Percentiles rank a stretch among this genome's conserved stretches.
Conservation (phyloP, 2,113 vertebrate species). For the Xiphias gladius region DNA sequence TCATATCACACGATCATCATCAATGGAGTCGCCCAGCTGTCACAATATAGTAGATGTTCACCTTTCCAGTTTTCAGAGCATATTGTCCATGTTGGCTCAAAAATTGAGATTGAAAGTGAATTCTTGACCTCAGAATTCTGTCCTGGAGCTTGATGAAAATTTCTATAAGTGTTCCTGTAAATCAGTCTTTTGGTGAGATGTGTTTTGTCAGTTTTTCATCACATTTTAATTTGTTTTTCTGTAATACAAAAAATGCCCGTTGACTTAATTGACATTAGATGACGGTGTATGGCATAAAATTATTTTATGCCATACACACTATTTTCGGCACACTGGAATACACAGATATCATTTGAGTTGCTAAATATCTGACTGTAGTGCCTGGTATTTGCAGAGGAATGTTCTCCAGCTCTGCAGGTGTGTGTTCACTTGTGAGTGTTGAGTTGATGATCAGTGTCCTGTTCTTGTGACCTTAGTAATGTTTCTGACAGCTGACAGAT, state of each 20-base stretch:
- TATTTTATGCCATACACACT: too few species aligned
- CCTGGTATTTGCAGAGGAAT: neutral
- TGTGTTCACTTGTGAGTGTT: neutral
- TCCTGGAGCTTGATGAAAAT: neutral
- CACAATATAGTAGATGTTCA: too few species aligned
- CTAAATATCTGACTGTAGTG: neutral
- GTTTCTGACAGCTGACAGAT: slow-evolving; percentile 11
- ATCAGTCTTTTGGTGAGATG: neutral
- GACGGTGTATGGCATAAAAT: neutral
- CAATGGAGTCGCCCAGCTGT: neutral
- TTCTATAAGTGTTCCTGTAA: neutral
- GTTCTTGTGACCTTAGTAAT: neutral
- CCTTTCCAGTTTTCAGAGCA: neutral
- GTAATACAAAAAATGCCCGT: neutral
- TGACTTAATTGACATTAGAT: slow-evolving; percentile 11
- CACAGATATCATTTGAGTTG: neutral
- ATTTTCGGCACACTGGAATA: neutral
- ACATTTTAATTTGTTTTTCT: neutral
- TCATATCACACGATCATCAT: too few species aligned
- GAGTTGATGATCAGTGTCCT: slow-evolving; percentile 5
- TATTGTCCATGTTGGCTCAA: neutral
- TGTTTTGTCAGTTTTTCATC: neutral
- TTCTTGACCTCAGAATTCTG: neutral
- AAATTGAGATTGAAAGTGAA: too few species aligned
- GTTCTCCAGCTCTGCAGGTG: neutral